phyloP scores from a whole-genome alignment of 2,797 vertebrate species.

The Selene dorsalis region DNA sequence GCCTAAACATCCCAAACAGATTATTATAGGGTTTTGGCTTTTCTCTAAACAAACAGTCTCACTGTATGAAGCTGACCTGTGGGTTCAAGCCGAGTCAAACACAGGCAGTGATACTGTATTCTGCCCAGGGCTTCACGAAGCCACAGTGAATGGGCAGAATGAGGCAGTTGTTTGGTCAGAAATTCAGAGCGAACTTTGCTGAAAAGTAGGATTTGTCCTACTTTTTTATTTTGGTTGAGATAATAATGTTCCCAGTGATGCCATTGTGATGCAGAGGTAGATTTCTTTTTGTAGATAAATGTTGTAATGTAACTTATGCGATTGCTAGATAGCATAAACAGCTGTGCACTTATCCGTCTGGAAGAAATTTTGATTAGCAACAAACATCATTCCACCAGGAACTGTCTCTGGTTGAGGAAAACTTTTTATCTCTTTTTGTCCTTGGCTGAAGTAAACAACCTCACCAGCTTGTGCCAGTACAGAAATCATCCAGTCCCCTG shows the following conservation, averaged over 20 bases:
- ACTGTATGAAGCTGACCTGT: slow-evolving; percentile 36
- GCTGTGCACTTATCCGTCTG: too few species aligned
- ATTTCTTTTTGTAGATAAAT: not conserved
- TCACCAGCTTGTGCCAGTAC: too few species aligned
- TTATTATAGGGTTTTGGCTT: slow-evolving; percentile 66
- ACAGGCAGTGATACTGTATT: not conserved
- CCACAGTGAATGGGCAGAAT: slow-evolving; percentile 1
- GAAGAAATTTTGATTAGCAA: too few species aligned
- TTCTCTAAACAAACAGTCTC: slow-evolving; percentile 71
- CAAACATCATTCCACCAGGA: too few species aligned
- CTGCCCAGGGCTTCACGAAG: slow-evolving; percentile 13
- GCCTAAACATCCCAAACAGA: slow-evolving; percentile 42
- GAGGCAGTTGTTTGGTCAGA: not conserved
- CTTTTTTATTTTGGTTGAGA: not conserved
- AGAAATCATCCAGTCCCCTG: too few species aligned
- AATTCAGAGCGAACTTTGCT: not conserved
- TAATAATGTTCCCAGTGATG: not conserved
- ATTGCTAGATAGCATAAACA: too few species aligned
- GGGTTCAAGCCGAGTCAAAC: slow-evolving; percentile 27
- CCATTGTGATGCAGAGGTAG: not conserved
- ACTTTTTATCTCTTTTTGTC: too few species aligned
- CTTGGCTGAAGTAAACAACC: too few species aligned
- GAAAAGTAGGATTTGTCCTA: not conserved
- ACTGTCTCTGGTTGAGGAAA: too few species aligned
- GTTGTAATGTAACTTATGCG: too few species aligned